Base-by-base conservation (phyloP, 2,797 vertebrate species). In the Microhierax caerulescens region DNA sequence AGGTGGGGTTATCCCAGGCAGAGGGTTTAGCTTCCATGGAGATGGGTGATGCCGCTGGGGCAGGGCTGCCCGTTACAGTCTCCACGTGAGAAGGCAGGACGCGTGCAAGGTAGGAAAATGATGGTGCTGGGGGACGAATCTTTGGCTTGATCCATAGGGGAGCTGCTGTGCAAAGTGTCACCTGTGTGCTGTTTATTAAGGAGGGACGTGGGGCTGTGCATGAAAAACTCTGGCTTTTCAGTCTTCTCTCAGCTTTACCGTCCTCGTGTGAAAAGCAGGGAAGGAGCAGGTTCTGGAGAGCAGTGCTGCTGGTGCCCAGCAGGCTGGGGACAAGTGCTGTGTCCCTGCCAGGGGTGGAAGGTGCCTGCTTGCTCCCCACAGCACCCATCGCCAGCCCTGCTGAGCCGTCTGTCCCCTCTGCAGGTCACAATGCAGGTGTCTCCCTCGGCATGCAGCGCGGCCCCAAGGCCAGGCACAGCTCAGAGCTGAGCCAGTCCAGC, bases 401-500 rank as follows among this genome's bases (percentile, higher is more conserved):
- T 73, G 24, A 91, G 15, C 60, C 3, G 1, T 50, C n/a, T 80
- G 10, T 78, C 22, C 22, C 79, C 54, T 65, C 13, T 20, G 1
- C 85, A 96, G 95, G 39, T 69, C 95, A 93, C 50, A 73, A 19
- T 0, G 1, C 36, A 7, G 96, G 94, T 5, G 8, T 1, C 1
- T 91, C 37, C 27, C 70, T 23, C 48, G 13, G 81, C 84, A 82
- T n/a, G 56, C 92, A 21, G 30, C 18, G 39, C 39, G 61, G 13
- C 8, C 0, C 9, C 4, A 59, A 37, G 80, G 85, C 95, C 87
- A 98, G 96, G 73, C 83, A 94, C 54, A 95, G 89, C 13, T 96
- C 98, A 0, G 98, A 98, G 3, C 51, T 45, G 25, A 90, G 75
- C 50, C 97, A 93, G 56, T 69, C 73, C 27, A 86, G 54, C n/a